Evolutionary conservation across 2,797 vertebrate genomes (phyloP).

Genomic region (Morus bassanus): DNA sequence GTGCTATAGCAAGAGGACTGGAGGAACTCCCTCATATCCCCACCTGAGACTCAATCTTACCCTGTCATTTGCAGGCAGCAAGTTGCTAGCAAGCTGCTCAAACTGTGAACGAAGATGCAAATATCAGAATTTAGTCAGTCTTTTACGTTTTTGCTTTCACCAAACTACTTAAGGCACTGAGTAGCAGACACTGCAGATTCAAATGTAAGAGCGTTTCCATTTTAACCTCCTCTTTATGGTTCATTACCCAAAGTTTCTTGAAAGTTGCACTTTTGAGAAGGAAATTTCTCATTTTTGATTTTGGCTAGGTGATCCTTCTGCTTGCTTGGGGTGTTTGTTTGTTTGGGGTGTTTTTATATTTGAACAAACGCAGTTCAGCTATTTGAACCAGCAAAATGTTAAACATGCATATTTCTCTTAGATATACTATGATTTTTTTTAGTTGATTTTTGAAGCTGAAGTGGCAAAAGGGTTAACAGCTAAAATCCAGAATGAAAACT

Average conservation of each 20-base stretch:
- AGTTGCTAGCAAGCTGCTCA: background rate
- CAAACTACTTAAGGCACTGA: background rate
- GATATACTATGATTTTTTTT: background rate
- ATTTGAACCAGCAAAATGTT: background rate
- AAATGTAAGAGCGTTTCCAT: background rate
- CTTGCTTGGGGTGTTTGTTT: background rate
- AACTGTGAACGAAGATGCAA: background rate
- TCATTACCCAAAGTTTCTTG: background rate
- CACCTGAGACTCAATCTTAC: background rate
- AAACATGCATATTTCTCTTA: background rate
- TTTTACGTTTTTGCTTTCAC: background rate
- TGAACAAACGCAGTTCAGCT: background rate
- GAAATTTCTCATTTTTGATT: background rate
- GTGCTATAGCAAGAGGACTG: background rate
- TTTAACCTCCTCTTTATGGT: background rate
- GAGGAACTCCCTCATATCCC: background rate
- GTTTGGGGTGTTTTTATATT: background rate
- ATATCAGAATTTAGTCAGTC: background rate
- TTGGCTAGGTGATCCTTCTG: background rate
- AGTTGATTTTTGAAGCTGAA: background rate
- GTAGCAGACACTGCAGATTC: background rate
- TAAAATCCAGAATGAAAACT: constrained; percentile 29
- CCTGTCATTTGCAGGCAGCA: background rate
- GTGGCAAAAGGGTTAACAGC: constrained; percentile 27
- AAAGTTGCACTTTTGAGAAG: background rate